Base-by-base conservation (phyloP, 2,797 vertebrate species). In the Oryzias dopingdopingensis region DNA sequence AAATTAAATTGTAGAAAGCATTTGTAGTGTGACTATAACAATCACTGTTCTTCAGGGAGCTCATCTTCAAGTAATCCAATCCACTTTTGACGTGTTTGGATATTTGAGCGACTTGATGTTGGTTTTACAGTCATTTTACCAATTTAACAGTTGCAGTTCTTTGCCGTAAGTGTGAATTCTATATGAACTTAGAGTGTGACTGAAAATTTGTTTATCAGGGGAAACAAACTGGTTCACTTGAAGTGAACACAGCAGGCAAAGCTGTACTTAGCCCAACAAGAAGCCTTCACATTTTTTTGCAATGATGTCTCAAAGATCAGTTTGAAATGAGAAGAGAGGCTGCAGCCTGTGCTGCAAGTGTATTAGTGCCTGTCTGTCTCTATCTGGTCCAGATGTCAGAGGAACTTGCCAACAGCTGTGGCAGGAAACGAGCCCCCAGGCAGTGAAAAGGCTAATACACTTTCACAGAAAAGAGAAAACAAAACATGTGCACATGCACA, bases 331-430 rank as follows among this genome's bases (percentile, higher is more conserved):
- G 72, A 77, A 65, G 48, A 40, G 62, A 53, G 54, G 75, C 80
- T 74, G 74, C 65, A 56, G 70, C 68, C 76, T 62, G 70, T 70
- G 48, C 54, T 65, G 64, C 32, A 37, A 37, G 32, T 70, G 53
- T 56, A 55, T 56, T 54, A 23, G 54, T 65, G 60, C 23, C 67
- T 77, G 64, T 76, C 81, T 76, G 60, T 76, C 79, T 82, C 73
- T 73, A 68, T 61, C 57, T 70, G 72, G 77, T 87, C 86, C 88
- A 90, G 88, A 90, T 90, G 88, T 88, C 82, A 82, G 82, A 84
- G 74, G 77, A 82, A 77, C 72, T 72, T 70, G 79, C 82, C 83
- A 87, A 81, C 87, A 89, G 87, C 86, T 87, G 87, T 43, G 46
- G 68, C 80, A 85, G 81, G 84, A 86, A 90, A 88, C 81, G 66